phyloP scores from a whole-genome alignment of 2,888 invertebrate species.

The Morinoia aosen region DNA sequence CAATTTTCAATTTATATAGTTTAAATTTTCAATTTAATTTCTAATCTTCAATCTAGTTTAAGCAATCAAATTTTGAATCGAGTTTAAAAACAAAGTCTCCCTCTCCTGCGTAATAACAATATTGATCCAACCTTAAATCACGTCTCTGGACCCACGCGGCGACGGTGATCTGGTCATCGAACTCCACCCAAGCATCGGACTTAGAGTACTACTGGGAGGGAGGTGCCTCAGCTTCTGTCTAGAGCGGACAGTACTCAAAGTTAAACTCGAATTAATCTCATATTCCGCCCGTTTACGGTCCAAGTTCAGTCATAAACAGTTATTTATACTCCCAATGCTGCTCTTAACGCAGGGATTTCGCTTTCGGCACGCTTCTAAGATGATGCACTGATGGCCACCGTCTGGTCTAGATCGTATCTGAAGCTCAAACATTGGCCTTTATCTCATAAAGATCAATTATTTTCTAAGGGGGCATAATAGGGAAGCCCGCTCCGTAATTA shows the following conservation, averaged over 20 bases:
- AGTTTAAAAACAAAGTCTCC: too few species aligned
- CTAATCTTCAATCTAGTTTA: too few species aligned
- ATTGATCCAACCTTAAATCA: not conserved
- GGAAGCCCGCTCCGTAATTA: not conserved
- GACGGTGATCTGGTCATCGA: slow-evolving; percentile 33
- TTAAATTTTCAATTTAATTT: not conserved
- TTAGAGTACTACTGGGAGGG: not conserved
- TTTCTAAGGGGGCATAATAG: not conserved
- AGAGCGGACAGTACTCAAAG: not conserved
- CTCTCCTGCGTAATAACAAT: not conserved
- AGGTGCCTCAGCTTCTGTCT: not conserved
- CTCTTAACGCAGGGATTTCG: not conserved
- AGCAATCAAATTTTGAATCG: too few species aligned
- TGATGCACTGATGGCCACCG: not conserved
- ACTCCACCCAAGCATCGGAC: not conserved
- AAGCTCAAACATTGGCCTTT: not conserved
- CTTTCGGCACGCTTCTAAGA: slow-evolving; percentile 23
- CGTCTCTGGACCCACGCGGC: not conserved
- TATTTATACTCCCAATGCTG: slow-evolving; percentile 38
- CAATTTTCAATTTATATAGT: not conserved
- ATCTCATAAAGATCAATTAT: slow-evolving; percentile 24
- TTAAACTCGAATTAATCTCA: not conserved
- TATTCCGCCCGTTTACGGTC: slow-evolving; percentile 12
- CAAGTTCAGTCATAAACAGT: slow-evolving; percentile 19
- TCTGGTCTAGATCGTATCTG: slow-evolving; percentile 1